Conservation (phyloP, 2,797 vertebrate species). For the Coendou prehensilis region DNA sequence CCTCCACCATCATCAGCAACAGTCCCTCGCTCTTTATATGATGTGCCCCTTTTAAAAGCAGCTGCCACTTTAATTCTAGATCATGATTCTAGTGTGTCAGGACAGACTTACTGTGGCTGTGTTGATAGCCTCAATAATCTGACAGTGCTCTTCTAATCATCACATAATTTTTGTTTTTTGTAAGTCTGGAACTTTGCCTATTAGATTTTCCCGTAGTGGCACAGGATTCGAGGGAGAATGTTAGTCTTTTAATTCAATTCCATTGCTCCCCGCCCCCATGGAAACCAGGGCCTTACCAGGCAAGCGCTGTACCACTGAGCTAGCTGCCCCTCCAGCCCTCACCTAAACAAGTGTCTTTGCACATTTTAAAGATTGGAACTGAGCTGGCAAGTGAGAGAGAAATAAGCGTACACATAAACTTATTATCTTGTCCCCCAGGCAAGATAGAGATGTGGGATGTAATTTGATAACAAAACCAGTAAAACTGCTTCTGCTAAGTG, state of each 20-base stretch:
- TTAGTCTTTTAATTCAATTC: slow-evolving; percentile 60
- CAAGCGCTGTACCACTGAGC: neutral
- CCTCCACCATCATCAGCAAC: neutral
- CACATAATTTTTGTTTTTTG: slow-evolving; percentile 35
- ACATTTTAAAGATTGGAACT: slow-evolving; percentile 20
- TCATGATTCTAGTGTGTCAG: too few relatives aligned
- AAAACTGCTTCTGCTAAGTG: slow-evolving; percentile 36
- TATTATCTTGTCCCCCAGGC: neutral
- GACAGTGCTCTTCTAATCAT: slow-evolving; percentile 1
- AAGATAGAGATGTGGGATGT: neutral
- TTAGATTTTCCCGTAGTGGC: slow-evolving; percentile 19
- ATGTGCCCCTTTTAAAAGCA: neutral
- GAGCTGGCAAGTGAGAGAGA: slow-evolving; percentile 15
- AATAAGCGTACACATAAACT: slow-evolving; percentile 8
- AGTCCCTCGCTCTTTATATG: slow-evolving; percentile 24
- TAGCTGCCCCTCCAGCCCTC: neutral
- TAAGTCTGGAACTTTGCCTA: neutral
- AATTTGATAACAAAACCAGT: neutral
- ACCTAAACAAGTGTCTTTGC: neutral
- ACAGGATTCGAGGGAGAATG: slow-evolving; percentile 26
- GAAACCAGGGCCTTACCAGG: neutral
- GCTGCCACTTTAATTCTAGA: slow-evolving; percentile 58
- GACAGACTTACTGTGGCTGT: neutral
- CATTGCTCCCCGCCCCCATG: neutral
- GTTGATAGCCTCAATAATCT: neutral